Percentiles rank a stretch among this genome's conserved stretches.
phyloP scores from a whole-genome alignment of 2,888 invertebrate species.

The Agonopterix arenella region DNA sequence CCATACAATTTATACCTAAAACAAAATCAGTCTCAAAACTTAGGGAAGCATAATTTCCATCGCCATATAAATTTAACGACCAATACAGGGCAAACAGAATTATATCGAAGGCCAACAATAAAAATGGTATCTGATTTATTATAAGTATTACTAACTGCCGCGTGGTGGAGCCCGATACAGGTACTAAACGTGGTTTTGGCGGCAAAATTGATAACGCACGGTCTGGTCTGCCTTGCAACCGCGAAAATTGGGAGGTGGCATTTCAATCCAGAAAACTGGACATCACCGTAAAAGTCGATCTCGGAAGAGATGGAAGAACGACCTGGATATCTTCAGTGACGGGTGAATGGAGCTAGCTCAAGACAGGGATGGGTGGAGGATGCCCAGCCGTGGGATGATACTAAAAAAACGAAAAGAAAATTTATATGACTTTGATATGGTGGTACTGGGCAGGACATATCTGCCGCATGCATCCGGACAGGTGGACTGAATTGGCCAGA shows the following conservation, averaged over 20 bases:
- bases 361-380: no score
- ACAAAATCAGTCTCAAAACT: no score
- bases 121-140: conserved; percentile 54
- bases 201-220: conserved; percentile 43
- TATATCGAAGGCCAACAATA: conserved; percentile 35
- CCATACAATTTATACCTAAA: no score
- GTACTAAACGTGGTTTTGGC: conserved; percentile 19
- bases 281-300: no score
- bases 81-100: conserved; percentile 28
- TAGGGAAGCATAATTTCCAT: background rate
- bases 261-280: no score
- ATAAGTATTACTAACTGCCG: conserved; percentile 22
- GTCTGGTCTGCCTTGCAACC: conserved; percentile 21
- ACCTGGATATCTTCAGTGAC: no score
- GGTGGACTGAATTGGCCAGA: background rate
- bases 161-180: conserved; percentile 9
- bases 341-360: no score
- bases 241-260: no score
- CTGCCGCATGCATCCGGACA: background rate
- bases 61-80: conserved; percentile 8
- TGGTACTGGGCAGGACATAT: background rate
- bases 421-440: background rate
- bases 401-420: no score
- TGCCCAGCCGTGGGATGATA: no score
- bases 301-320: no score